Base-by-base conservation (phyloP, 2,888 invertebrate genomes). In the Conchocele bisecta region DNA sequence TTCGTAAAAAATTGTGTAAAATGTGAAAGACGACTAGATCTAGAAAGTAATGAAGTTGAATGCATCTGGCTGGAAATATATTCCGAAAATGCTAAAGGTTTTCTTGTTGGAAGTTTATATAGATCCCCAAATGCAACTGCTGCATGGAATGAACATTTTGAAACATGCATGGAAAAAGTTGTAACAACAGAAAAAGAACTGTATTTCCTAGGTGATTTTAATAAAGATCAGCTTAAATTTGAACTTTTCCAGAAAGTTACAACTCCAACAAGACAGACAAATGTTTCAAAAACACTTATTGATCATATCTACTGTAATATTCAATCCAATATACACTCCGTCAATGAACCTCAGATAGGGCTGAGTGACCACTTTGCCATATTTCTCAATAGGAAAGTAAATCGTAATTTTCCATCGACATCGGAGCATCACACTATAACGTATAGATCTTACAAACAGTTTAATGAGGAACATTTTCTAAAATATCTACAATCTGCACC, bases 1-100 rank as follows among this genome's bases (percentile, higher is more conserved):
- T 53, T 22, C 31, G 20, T 35, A 22, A 35, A 53, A n/a, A 29
- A 17, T 33, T 35, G 33, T 17, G 17, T 35, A n/a, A 31, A 31
- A 53, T 26, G 33, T 33, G 35, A 33, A 17, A 26, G 53, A 33
- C 26, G 53, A 6, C 7, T 22, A 53, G 53, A 53, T 11, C 20
- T 53, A 3, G 53, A 53, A 29, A 26, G 33, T 6, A 37, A 53
- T 33, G 35, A 22, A 53, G 37, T 53, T n/a, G 53, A 53, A 53
- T 5, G 31, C 17, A 13, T 33, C 22, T 53, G 26, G 31, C 15
- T 53, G 37, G 33, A 53, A 33, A 53, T 53, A 35, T 5, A 28
- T 22, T 29, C 35, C 53, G 22, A 33, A 20, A 53, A 53, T 17
- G 33, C 53, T 7, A 53, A 33, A 7, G 22, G 33, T 22, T 35